These are phyloP conservation scores for Nemotelus pantherinus DNA, from an alignment of 2,888 invertebrate species.

Conservation along the genomic window DNA sequence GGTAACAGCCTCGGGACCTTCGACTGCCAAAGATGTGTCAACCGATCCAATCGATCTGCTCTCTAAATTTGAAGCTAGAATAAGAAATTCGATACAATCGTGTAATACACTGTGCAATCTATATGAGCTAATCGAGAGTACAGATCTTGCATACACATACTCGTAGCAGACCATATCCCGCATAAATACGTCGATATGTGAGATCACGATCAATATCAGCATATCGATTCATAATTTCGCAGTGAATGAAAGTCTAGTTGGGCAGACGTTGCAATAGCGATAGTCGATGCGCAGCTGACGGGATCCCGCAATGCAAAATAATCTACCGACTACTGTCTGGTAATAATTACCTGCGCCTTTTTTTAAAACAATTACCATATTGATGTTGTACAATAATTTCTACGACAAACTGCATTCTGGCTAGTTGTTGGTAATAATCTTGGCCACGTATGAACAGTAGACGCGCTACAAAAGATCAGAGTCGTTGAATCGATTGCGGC, in stretches of 20 bases:
- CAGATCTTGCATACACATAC: slow-evolving; percentile 24
- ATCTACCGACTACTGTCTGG: background rate
- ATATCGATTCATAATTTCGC: slow-evolving; percentile 47
- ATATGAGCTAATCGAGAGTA: slow-evolving; percentile 26
- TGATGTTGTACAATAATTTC: slow-evolving; percentile 46
- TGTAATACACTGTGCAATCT: slow-evolving; percentile 20
- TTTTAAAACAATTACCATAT: slow-evolving; percentile 48
- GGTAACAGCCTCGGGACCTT: slow-evolving; percentile 7
- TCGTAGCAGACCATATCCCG: background rate
- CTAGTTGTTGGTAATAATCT: slow-evolving; percentile 30
- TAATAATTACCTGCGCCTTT: slow-evolving; percentile 44
- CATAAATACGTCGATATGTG: slow-evolving; percentile 1
- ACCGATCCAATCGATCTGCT: slow-evolving; percentile 10
- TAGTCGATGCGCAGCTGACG: background rate
- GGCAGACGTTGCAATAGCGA: slow-evolving; percentile 3
- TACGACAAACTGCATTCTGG: slow-evolving; percentile 44
- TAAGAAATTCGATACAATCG: slow-evolving; percentile 31
- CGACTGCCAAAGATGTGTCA: slow-evolving; percentile 42
- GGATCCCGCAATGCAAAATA: background rate
- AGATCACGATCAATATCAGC: slow-evolving; percentile 35
- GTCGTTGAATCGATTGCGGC: slow-evolving; percentile 8
- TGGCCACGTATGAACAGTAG: slow-evolving; percentile 37
- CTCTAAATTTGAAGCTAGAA: slow-evolving; percentile 32
- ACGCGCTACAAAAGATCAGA: slow-evolving; percentile 7
- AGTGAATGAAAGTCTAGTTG: slow-evolving; percentile 44